These are phyloP conservation scores for Doris montereyensis DNA, from an alignment of 2,888 invertebrate species.

Conservation along the genomic window DNA sequence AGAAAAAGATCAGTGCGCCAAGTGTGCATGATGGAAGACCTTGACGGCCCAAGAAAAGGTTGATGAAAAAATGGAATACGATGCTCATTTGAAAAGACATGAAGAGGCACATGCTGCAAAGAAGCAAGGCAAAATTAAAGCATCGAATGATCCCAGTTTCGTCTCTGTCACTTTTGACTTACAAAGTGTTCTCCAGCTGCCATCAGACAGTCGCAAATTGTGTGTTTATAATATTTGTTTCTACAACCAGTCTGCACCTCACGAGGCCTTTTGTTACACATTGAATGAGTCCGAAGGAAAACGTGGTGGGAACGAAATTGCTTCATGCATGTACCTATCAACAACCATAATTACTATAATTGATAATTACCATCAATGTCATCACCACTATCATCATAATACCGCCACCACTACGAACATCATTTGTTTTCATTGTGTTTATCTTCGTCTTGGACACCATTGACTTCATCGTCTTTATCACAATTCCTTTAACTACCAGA, in stretches of 20 bases:
- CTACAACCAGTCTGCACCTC: not conserved
- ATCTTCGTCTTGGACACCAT: not conserved
- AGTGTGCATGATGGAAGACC: not conserved
- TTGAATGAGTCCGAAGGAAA: not conserved
- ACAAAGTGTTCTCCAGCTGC: not conserved
- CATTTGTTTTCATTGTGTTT: not conserved
- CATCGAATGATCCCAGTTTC: not conserved
- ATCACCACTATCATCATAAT: no score
- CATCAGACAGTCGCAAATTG: slow-evolving; percentile 10
- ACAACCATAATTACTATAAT: no score
- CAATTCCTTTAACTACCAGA: no score
- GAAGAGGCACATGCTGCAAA: not conserved
- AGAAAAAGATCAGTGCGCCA: slow-evolving; percentile 10
- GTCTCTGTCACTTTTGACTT: not conserved
- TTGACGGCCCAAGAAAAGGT: not conserved
- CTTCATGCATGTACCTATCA: not conserved
- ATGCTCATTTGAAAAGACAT: not conserved
- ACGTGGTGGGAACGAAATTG: slow-evolving; percentile 3
- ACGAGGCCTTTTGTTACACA: not conserved
- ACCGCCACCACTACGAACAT: not conserved
- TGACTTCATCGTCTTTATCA: no score
- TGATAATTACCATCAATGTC: no score
- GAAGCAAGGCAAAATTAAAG: not conserved
- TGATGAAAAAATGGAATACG: not conserved
- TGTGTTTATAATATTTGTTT: not conserved